phyloP scores from a whole-genome alignment of 2,888 invertebrate genomes.

The Tillus elongatus region DNA sequence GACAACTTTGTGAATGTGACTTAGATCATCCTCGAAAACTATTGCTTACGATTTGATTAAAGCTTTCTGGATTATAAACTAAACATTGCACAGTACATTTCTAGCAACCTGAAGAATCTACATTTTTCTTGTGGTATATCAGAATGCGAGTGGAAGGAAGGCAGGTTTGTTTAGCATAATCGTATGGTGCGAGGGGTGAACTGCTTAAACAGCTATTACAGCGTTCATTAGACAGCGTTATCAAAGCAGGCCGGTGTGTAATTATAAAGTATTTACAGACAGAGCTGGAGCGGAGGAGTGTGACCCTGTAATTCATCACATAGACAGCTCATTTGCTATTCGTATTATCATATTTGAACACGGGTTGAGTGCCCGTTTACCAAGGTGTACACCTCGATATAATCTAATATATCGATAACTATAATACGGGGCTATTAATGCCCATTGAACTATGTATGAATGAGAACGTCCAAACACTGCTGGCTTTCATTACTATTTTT shows the following conservation, averaged over 20 bases:
- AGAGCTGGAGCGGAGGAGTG: constrained; percentile 37
- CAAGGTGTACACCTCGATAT: constrained; percentile 25
- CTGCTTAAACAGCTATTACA: constrained; percentile 36
- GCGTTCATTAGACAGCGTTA: constrained; percentile 38
- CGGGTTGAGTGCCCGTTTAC: constrained; percentile 35
- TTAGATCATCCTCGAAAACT: too few species aligned
- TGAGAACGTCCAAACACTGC: too few species aligned
- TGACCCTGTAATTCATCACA: constrained; percentile 41
- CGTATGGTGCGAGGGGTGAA: constrained; percentile 18
- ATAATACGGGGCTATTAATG: too few species aligned
- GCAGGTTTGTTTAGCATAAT: constrained; percentile 2
- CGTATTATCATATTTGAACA: constrained; percentile 39
- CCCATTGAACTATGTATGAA: too few species aligned
- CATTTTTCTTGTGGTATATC: too few species aligned
- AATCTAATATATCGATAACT: constrained; percentile 29
- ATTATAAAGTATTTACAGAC: constrained; percentile 44
- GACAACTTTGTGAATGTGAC: too few species aligned
- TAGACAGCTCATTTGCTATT: constrained; percentile 42
- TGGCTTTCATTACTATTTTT: too few species aligned
- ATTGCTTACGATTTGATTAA: too few species aligned
- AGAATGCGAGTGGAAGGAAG: too few species aligned
- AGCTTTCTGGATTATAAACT: too few species aligned
- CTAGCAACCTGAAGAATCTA: too few species aligned
- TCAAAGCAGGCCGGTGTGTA: constrained; percentile 42
- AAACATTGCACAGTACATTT: too few species aligned